Evolutionary conservation across 1,140 invertebrate genomes (phyloP).

Genomic region (Luehdorfia chinensis): DNA sequence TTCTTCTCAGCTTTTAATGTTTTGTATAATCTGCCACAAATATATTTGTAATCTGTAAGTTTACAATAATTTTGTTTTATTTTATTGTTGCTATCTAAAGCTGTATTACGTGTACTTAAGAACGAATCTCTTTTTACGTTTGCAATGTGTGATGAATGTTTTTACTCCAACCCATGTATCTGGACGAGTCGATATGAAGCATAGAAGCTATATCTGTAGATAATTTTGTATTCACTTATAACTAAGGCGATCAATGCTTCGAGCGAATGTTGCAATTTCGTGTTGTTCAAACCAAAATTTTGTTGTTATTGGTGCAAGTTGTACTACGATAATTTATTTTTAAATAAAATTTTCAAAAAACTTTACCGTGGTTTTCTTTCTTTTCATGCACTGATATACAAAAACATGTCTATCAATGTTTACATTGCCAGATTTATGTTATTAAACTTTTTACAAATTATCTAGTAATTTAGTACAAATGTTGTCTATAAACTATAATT

Average conservation of each 20-base stretch:
- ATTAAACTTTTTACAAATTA: too few species aligned
- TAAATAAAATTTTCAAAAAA: constrained; percentile 65
- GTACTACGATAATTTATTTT: constrained; percentile 76
- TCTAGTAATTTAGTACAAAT: too few species aligned
- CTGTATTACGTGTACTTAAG: constrained; percentile 10
- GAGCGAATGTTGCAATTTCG: constrained; percentile 64
- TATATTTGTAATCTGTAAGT: constrained; percentile 22
- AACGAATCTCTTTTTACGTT: constrained; percentile 13
- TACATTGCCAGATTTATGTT: too few species aligned
- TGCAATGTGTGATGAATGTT: constrained; percentile 7
- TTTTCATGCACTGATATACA: too few species aligned
- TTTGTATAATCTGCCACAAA: too few species aligned
- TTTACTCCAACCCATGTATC: constrained; percentile 4
- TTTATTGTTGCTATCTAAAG: constrained; percentile 12
- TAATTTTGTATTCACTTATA: constrained; percentile 56
- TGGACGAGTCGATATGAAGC: not conserved
- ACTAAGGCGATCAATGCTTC: constrained; percentile 58
- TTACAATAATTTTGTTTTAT: constrained; percentile 24
- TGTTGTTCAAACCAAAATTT: constrained; percentile 73
- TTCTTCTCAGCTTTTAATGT: too few species aligned
- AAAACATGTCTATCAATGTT: too few species aligned
- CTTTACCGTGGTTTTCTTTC: constrained; percentile 18
- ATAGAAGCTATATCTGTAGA: constrained; percentile 49
- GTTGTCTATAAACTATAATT: too few species aligned
- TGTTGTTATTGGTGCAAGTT: constrained; percentile 76